Evolutionary conservation across 2,888 invertebrate species (phyloP).

Genomic region (Papilio protenor): DNA sequence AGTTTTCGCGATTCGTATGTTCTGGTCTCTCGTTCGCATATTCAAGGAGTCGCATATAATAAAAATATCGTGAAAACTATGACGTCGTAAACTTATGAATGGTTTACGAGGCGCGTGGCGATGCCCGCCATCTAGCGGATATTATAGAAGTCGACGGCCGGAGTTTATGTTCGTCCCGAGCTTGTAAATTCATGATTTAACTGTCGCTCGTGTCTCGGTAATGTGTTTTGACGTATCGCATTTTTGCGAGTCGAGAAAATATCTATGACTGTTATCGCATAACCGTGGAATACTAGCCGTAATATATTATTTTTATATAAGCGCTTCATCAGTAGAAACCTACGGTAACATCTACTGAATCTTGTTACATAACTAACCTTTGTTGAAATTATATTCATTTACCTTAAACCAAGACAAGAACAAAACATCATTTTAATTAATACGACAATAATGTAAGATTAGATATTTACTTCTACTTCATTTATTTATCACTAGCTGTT

Average conservation of each 20-base stretch:
- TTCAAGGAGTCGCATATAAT: constrained; percentile 42
- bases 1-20: constrained; percentile 7
- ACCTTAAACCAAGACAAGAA: too few relatives aligned
- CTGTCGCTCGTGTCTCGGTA: constrained; percentile 26
- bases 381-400: too few relatives aligned
- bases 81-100: constrained; percentile 43
- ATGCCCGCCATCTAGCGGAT: constrained; percentile 38
- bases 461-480: too few relatives aligned
- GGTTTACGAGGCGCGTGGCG: constrained; percentile 44
- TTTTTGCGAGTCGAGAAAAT: neutral
- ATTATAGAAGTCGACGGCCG: constrained; percentile 45
- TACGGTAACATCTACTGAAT: too few relatives aligned
- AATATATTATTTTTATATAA: too few relatives aligned
- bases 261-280: neutral
- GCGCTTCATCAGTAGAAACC: too few relatives aligned
- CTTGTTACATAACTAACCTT: too few relatives aligned
- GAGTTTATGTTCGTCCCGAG: constrained; percentile 38
- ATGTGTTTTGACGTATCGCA: constrained; percentile 22
- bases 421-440: too few relatives aligned
- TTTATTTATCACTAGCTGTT: too few relatives aligned
- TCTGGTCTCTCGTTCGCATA: constrained; percentile 39
- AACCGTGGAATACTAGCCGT: neutral
- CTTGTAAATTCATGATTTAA: constrained; percentile 49
- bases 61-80: constrained; percentile 40
- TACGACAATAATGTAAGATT: too few relatives aligned